phyloP scores from a whole-genome alignment of 2,797 vertebrate species.

The Hipposideros larvatus region DNA sequence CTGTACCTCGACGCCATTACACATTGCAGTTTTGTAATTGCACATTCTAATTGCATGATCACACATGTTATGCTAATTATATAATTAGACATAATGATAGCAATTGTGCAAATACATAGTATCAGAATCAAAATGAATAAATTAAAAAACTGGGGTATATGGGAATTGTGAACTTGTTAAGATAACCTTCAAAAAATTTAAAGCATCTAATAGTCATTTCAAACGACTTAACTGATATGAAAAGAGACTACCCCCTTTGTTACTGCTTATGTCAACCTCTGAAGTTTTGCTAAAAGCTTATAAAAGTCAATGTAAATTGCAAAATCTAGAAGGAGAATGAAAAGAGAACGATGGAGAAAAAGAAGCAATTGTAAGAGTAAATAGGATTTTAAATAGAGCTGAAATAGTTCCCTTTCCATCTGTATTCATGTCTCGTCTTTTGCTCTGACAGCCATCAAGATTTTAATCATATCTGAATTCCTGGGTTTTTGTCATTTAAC shows the following conservation, averaged over 20 bases:
- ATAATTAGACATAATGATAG: constrained; percentile 87
- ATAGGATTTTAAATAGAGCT: background rate
- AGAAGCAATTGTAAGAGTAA: background rate
- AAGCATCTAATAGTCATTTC: background rate
- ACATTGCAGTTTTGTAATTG: constrained; percentile 87
- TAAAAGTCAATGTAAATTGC: background rate
- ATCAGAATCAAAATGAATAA: constrained; percentile 81
- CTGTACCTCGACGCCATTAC: constrained; percentile 85
- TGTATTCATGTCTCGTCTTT: background rate
- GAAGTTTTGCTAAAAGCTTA: background rate
- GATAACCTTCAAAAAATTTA: background rate
- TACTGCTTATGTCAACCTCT: background rate
- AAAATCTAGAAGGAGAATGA: background rate
- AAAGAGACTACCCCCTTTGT: background rate
- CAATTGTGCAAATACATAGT: constrained; percentile 86
- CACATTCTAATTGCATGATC: constrained; percentile 86
- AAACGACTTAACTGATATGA: background rate
- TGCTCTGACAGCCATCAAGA: constrained; percentile 44
- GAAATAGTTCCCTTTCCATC: background rate
- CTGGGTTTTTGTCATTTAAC: background rate
- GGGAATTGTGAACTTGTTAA: constrained; percentile 41
- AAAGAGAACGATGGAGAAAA: background rate
- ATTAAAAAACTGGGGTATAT: constrained; percentile 16
- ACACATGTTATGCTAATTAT: constrained; percentile 86
- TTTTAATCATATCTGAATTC: constrained; percentile 56